These are phyloP conservation scores for Semotilus atromaculatus DNA, from an alignment of 2,797 vertebrate species.

Conservation along the genomic window DNA sequence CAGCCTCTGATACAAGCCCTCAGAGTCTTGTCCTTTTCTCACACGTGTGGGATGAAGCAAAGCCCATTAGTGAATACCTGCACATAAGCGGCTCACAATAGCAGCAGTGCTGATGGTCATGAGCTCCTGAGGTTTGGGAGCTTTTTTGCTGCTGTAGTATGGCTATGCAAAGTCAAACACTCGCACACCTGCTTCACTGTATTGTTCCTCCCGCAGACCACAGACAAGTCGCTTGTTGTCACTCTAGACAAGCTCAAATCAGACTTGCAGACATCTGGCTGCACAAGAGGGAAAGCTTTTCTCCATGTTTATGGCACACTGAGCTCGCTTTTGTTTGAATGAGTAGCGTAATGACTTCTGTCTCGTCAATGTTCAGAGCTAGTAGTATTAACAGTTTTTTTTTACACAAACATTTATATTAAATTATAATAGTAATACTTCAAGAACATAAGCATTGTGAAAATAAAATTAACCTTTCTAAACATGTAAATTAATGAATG, in stretches of 20 bases:
- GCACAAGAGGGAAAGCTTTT: slow-evolving; percentile 70
- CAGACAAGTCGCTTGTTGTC: slow-evolving; percentile 80
- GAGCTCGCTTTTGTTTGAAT: slow-evolving; percentile 60
- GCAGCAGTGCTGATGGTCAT: slow-evolving; percentile 53
- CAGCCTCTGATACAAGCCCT: slow-evolving; percentile 60
- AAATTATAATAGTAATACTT: background rate
- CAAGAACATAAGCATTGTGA: background rate
- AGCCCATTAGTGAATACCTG: slow-evolving; percentile 75
- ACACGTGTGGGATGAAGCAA: slow-evolving; percentile 62
- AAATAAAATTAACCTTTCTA: background rate
- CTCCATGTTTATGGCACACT: slow-evolving; percentile 65
- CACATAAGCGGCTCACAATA: slow-evolving; percentile 71
- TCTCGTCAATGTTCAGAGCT: background rate
- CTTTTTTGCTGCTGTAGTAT: slow-evolving; percentile 65
- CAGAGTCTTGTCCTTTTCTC: slow-evolving; percentile 53
- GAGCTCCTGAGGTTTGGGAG: slow-evolving; percentile 54
- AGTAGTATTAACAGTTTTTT: too few species aligned
- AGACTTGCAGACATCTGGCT: slow-evolving; percentile 66
- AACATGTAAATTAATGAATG: background rate
- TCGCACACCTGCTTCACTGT: slow-evolving; percentile 76
- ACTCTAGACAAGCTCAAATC: slow-evolving; percentile 56
- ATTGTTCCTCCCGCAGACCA: slow-evolving; percentile 72
- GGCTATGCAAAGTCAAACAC: slow-evolving; percentile 81
- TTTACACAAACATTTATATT: too few species aligned
- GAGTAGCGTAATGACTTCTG: background rate